These are phyloP conservation scores for Holacanthella duospinosa DNA, from an alignment of 2,888 invertebrate genomes.

Conservation along the genomic window DNA sequence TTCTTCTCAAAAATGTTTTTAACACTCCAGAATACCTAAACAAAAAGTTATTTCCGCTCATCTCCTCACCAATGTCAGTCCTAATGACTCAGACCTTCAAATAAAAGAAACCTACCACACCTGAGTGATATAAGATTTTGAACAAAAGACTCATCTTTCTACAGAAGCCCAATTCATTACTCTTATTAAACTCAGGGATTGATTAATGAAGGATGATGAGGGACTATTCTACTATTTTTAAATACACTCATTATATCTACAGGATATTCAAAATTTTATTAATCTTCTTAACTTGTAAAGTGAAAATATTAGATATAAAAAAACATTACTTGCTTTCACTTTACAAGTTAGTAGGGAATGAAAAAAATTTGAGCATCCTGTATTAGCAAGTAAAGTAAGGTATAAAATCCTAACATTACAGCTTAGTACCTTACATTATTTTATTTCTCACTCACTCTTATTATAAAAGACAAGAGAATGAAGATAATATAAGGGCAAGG, in stretches of 20 bases:
- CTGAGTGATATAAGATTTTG: not conserved
- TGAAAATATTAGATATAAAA: too few relatives aligned
- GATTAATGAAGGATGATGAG: not conserved
- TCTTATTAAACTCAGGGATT: not conserved
- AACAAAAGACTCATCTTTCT: not conserved
- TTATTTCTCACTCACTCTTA: not conserved
- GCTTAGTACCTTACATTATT: not conserved
- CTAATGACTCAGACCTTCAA: not conserved
- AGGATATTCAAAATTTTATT: too few relatives aligned
- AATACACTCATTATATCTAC: too few relatives aligned
- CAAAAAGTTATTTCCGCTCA: not conserved
- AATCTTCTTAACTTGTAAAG: too few relatives aligned
- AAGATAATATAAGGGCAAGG: too few relatives aligned
- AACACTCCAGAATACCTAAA: not conserved
- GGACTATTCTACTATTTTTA: too few relatives aligned
- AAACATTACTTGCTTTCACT: too few relatives aligned
- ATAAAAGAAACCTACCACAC: not conserved
- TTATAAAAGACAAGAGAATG: not conserved
- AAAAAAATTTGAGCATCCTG: too few relatives aligned
- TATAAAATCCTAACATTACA: too few relatives aligned
- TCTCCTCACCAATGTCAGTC: not conserved
- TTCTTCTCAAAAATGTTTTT: too few relatives aligned
- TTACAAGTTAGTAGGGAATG: too few relatives aligned
- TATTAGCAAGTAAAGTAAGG: too few relatives aligned
- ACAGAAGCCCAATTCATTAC: not conserved